Conservation (phyloP, 2,113 vertebrate species). For the Cebidichthys violaceus region DNA sequence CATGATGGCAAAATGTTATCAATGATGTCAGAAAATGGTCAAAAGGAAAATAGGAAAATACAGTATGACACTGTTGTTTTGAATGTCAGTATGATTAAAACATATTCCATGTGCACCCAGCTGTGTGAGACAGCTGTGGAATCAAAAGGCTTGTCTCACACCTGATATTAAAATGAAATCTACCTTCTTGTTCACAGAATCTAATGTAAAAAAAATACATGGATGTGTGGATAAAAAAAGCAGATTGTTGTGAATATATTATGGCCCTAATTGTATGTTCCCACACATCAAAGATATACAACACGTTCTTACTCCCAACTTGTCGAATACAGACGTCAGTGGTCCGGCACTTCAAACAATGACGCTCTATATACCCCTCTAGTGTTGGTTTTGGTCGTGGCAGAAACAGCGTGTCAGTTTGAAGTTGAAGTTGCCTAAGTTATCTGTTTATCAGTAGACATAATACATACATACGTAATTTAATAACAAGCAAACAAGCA, state of each 20-base stretch:
- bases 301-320: background rate
- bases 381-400: background rate
- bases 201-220: background rate
- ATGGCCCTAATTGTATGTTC: background rate
- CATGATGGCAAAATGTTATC: constrained; percentile 64
- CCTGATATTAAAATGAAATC: background rate
- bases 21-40: constrained; percentile 19
- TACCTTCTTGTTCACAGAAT: background rate
- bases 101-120: background rate
- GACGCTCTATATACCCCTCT: background rate
- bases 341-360: background rate
- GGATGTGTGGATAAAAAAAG: background rate
- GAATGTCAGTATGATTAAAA: background rate
- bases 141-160: background rate
- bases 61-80: background rate
- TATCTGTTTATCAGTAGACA: no score
- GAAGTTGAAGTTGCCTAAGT: no score
- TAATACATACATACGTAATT: no score
- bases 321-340: background rate
- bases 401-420: no score
- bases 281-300: background rate
- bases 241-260: background rate
- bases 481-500: background rate
- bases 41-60: constrained; percentile 31
- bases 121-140: constrained; percentile 13